Conservation (phyloP, 2,888 invertebrate species). For the Autographa pulchrina region DNA sequence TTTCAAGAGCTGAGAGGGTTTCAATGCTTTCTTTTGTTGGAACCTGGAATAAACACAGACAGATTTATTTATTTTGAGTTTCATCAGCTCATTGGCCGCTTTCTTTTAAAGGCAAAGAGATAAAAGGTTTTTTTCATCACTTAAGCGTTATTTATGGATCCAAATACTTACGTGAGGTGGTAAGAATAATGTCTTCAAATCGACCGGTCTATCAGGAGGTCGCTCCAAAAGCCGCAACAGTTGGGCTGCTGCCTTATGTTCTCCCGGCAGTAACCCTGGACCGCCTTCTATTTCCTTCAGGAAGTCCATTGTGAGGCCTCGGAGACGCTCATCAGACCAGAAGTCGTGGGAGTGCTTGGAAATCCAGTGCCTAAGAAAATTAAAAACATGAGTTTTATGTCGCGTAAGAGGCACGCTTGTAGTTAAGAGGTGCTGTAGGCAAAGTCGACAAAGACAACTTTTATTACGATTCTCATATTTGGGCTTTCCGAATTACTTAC, state of each 20-base stretch:
- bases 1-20: slow-evolving; percentile 95
- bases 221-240: slow-evolving; percentile 93
- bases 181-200: slow-evolving; percentile 91
- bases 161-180: slow-evolving; percentile 90
- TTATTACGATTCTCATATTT: too few relatives aligned
- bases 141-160: neutral
- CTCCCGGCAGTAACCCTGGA: slow-evolving; percentile 95
- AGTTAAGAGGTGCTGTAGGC: too few relatives aligned
- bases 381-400: too few relatives aligned
- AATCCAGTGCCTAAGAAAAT: slow-evolving; percentile 93
- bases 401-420: too few relatives aligned
- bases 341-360: slow-evolving; percentile 97
- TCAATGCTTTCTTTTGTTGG: slow-evolving; percentile 95
- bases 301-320: slow-evolving; percentile 94
- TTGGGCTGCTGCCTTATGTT: slow-evolving; percentile 96
- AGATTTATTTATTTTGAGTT: neutral
- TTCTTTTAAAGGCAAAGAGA: too few relatives aligned
- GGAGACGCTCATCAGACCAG: slow-evolving; percentile 93
- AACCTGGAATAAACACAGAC: slow-evolving; percentile 84
- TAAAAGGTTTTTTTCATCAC: too few relatives aligned
- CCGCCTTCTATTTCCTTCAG: slow-evolving; percentile 96
- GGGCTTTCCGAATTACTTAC: too few relatives aligned
- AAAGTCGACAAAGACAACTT: too few relatives aligned
- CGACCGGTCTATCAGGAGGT: slow-evolving; percentile 92
- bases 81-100: too few relatives aligned